Base-by-base conservation (phyloP, 2,888 invertebrate species). In the Parelbella ahira region DNA sequence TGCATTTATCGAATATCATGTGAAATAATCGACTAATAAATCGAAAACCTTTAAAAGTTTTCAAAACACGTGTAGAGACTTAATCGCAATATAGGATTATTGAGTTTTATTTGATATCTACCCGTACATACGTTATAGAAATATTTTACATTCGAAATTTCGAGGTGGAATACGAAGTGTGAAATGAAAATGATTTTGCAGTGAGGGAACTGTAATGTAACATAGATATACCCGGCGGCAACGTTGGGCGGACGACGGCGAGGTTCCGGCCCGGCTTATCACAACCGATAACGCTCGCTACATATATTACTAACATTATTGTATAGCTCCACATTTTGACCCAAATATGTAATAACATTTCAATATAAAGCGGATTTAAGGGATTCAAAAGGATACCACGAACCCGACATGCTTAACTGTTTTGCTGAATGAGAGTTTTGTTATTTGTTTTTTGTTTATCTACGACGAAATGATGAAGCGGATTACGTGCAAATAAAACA, bases 241-340 rank as follows among this genome's bases (percentile, higher is more conserved):
- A 52, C 66, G 68, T 56, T 56, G 64, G 59, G 54, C 62, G 69
- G 67, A 51, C 49, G 51, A 47, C 48, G 50, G 44, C 48, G 45
- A 32, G 47, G 37, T 51, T 58, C 59, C 58, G 59, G 56, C 44
- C 44, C 56, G 60, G 73, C 81, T 82, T 84, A 84, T 84, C 84
- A 72, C 58, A 56, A 53, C 53, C 71, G 83, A 84, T 84, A 83
- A 76, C 74, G 60, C 68, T 54, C 68, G 55, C 42, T 28, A 41
- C 33, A 28, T 41, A 41, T 32, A 33, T 21, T 30, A 9, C 41
- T 34, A 41, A 34, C 41, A 34, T 34, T 41, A 27, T 25, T 25
- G 33, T 41, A 41, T 34, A 34, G 33, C 25, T 41, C 24, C 11
- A 33, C 21, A 13, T 42, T 45, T 45, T 47, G 47, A 45, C 47